Evolutionary conservation across 2,888 invertebrate species (phyloP).

Genomic region (Norana najaformis): DNA sequence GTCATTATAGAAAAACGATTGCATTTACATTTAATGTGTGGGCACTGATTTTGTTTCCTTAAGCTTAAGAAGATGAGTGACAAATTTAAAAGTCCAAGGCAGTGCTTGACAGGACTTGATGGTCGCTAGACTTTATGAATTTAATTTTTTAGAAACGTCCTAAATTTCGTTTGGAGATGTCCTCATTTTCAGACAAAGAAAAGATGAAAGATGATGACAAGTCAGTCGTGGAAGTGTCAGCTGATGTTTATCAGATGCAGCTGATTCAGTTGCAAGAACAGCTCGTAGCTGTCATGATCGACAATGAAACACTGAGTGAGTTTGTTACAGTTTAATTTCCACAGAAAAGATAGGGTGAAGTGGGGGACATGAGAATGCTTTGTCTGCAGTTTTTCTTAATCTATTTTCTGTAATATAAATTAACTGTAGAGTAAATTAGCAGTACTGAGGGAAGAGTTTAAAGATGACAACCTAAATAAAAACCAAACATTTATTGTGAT

Average conservation of each 20-base stretch:
- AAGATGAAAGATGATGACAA: neutral
- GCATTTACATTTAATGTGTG: no score
- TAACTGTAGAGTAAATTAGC: neutral
- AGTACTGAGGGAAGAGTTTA: neutral
- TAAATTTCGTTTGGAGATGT: neutral
- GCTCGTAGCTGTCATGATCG: constrained; percentile 59
- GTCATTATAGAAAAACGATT: no score
- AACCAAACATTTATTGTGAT: no score
- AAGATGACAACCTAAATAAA: neutral
- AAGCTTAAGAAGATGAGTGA: neutral
- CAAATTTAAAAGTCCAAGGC: neutral
- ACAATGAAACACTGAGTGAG: constrained; percentile 59
- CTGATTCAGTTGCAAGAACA: constrained; percentile 60
- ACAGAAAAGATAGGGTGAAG: neutral
- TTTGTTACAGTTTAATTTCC: neutral
- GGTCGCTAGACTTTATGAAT: neutral
- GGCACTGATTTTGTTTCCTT: neutral
- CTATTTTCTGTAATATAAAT: neutral
- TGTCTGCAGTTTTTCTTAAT: no score
- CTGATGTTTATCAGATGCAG: constrained; percentile 54
- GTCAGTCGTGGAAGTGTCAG: constrained; percentile 40
- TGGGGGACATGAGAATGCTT: neutral
- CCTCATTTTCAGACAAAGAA: neutral
- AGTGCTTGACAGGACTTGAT: neutral
- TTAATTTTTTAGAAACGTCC: neutral